Evolutionary conservation across 2,888 invertebrate genomes (phyloP).

Genomic region (Leptopilina myrica): DNA sequence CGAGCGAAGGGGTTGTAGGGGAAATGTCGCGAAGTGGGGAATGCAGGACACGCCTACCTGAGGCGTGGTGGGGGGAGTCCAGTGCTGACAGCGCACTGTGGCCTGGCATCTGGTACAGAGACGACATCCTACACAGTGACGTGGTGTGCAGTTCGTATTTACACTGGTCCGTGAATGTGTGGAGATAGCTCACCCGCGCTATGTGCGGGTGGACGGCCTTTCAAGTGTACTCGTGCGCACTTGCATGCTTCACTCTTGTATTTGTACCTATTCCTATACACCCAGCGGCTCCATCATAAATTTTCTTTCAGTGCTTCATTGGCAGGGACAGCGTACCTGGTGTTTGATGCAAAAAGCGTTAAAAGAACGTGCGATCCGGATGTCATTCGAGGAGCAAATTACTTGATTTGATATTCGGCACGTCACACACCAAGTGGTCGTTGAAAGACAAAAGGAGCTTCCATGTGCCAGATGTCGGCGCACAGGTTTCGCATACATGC

Average conservation of each 20-base stretch:
- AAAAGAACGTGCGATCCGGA: neutral
- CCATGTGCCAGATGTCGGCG: constrained; percentile 36
- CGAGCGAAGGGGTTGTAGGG: constrained; percentile 51
- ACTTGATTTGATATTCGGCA: constrained; percentile 16
- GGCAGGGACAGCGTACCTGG: constrained; percentile 57
- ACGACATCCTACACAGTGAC: constrained; percentile 48
- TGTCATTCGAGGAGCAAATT: constrained; percentile 21
- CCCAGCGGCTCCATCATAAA: constrained; percentile 55
- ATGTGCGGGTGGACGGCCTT: constrained; percentile 29
- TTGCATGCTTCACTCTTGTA: neutral
- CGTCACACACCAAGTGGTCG: constrained; percentile 19
- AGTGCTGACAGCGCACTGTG: constrained; percentile 60
- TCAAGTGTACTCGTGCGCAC: constrained; percentile 36
- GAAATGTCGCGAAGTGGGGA: constrained; percentile 59
- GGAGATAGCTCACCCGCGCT: neutral
- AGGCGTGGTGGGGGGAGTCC: constrained; percentile 52
- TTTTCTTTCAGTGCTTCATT: constrained; percentile 60
- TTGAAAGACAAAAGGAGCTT: constrained; percentile 34
- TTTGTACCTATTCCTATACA: constrained; percentile 26
- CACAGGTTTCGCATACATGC: constrained; percentile 25
- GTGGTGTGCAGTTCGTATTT: constrained; percentile 6
- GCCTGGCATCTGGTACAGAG: constrained; percentile 62
- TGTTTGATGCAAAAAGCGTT: neutral
- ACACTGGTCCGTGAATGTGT: neutral
- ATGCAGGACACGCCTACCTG: constrained; percentile 51